Base-by-base conservation (phyloP, 2,888 invertebrate genomes). In the Steinernema hermaphroditum region DNA sequence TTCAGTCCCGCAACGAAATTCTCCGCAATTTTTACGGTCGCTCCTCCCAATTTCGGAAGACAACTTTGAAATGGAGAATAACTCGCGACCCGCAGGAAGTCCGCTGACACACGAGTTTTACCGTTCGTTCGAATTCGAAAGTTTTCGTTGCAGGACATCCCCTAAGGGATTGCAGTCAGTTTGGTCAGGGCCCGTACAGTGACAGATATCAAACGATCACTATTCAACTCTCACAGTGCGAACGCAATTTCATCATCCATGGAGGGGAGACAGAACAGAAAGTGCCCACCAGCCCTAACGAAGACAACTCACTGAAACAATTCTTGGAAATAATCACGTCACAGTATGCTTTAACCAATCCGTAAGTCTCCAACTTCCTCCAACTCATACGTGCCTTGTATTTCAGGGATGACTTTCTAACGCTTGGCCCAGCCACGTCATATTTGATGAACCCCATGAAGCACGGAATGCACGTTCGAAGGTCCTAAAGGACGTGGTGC, bases 381-480 rank as follows among this genome's bases (percentile, higher is more conserved):
- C 43, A 12, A 16, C 16, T 41, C 43, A 41, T 8, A 12, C 16
- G 9, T 41, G 9, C 16, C 43, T 12, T 12, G 16, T 41, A 12
- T 8, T 74, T 72, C 69, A 76, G 76, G 9, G 68, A 73, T 0
- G 68, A 72, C 16, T 73, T 72, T 49, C 69, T 70, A 8, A 68
- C 68, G 9, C 79, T 76, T 71, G 78, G 76, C 14, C 57, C 75
- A 19, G 79, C 79, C 32, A 78, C 76, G 70, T 12, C 72, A 0
- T 80, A 74, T 49, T 69, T 76, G 44, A 9, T 73, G 14, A 22
- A 75, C 0, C 80, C 78, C 4, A 0, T 0, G 1, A 16, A 49
- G 0, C 37, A 71, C 0, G 76, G 75, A 14, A 77, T 72, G 69
- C 37, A 37, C 9, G 62, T n/a, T 79, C 46, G 80, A 80, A 69